A percentile compares a stretch with the other conserved stretches of the same genome.
Conservation (phyloP, 2,113 vertebrate genomes). For the Caretta caretta region DNA sequence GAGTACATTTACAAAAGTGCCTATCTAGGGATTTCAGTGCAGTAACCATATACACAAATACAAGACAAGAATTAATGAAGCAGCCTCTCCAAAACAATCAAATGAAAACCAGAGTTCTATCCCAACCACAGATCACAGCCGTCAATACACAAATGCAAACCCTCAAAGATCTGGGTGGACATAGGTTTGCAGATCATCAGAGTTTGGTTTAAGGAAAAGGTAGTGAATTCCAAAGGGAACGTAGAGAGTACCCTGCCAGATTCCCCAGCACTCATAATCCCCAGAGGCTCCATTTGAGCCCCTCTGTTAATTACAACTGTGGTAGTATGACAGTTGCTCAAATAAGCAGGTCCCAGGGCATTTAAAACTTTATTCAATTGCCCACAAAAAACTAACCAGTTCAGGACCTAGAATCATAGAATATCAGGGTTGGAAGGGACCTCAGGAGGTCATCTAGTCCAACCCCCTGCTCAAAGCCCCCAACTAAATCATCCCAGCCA, state of each 20-base stretch:
- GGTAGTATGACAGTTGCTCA: neutral
- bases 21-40: neutral
- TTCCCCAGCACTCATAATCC: neutral
- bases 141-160: neutral
- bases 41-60: neutral
- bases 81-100: neutral
- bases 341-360: neutral
- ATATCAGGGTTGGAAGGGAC: too few relatives aligned
- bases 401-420: neutral
- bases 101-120: neutral
- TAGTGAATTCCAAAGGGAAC: neutral
- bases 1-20: neutral
- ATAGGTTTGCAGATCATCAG: neutral
- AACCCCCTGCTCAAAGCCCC: too few relatives aligned
- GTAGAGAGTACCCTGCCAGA: neutral
- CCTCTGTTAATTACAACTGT: neutral
- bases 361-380: neutral
- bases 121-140: neutral
- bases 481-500: too few relatives aligned
- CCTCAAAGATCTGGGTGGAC: neutral
- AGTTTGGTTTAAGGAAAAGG: neutral
- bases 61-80: neutral
- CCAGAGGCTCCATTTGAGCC: neutral
- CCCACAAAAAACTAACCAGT: neutral
- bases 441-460: too few relatives aligned